Base-by-base conservation (phyloP, 2,888 invertebrate genomes). In the Lycocerus yunnanus region DNA sequence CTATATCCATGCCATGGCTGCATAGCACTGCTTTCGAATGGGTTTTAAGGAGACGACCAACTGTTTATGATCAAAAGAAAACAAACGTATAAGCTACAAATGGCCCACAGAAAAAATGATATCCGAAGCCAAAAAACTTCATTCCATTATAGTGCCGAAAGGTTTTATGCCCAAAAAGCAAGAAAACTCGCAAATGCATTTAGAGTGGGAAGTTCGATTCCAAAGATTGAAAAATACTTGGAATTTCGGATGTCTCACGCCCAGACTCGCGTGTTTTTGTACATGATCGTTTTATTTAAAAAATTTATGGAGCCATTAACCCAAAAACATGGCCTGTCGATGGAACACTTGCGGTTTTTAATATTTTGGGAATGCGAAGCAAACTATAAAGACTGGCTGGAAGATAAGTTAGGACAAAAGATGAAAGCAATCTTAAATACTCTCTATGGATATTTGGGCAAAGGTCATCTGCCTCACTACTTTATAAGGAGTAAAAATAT, bases 181-280 rank as follows among this genome's bases (percentile, higher is more conserved):
- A 2, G 84, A 86, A 15, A 93, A 93, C 60, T 8, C 74, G 6
- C 14, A 82, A 83, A 72, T 77, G 77, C 67, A 91, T 74, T 86
- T 94, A 15, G 94, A 95, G 84, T 96, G 95, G 95, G 92, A 92
- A 85, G 88, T 95, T 2, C 89, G 90, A 59, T 95, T 83, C 94
- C 94, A 0, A 91, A 92, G 71, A 94, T 93, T 0, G 95, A 95
- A 84, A 89, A 92, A 18, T 93, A 91, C 83, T 87, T 96, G 78
- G 93, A 95, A 84, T 91, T 92, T 14, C 91, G 91, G 78, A 88
- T 95, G 83, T 91, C 91, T 0, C 91, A 91, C 82, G 89, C 92
- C 0, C 95, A 95, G 81, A 90, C 93, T 63, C 90, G 93, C 75
- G 90, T 93, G 73, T 93, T 93, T 82, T 87, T 94, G 78, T 90